A percentile compares a stretch with the other conserved stretches of the same genome.
phyloP scores from a whole-genome alignment of 2,888 invertebrate species.

The Papilio gigon region DNA sequence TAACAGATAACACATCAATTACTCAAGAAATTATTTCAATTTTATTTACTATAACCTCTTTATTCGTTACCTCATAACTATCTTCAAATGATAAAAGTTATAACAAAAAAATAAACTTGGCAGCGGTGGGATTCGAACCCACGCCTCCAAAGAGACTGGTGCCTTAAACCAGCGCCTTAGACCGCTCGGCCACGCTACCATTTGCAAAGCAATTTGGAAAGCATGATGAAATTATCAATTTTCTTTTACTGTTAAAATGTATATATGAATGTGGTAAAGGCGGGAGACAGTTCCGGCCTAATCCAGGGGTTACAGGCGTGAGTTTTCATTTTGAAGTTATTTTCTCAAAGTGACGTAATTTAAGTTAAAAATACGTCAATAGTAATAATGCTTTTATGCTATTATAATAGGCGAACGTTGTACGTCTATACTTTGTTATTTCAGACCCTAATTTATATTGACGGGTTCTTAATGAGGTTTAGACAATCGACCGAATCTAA shows the following conservation, averaged over 20 bases:
- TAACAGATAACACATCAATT: too few relatives aligned
- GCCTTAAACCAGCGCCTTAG: conserved; percentile 96
- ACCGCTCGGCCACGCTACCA: conserved; percentile 94
- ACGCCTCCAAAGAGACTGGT: conserved; percentile 94
- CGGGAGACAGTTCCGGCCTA: too few relatives aligned
- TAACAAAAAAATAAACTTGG: conserved; percentile 74
- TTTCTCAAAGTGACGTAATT: too few relatives aligned
- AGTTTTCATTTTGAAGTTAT: too few relatives aligned
- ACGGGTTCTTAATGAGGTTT: not conserved
- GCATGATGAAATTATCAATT: not conserved
- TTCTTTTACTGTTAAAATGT: not conserved
- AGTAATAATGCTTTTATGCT: too few relatives aligned
- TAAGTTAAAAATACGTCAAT: too few relatives aligned
- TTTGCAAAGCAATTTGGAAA: not conserved
- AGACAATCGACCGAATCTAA: not conserved
- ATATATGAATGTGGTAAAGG: not conserved
- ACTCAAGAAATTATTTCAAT: too few relatives aligned
- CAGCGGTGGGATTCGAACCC: conserved; percentile 94
- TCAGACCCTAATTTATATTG: not conserved
- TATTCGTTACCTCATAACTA: too few relatives aligned
- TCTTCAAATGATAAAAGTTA: not conserved
- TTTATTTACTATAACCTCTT: too few relatives aligned
- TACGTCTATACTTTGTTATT: not conserved
- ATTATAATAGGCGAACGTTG: too few relatives aligned
- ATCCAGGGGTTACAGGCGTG: too few relatives aligned